These are phyloP conservation scores for Caenorhabditis wallacei DNA, from an alignment of 2,888 invertebrate species.

Conservation along the genomic window DNA sequence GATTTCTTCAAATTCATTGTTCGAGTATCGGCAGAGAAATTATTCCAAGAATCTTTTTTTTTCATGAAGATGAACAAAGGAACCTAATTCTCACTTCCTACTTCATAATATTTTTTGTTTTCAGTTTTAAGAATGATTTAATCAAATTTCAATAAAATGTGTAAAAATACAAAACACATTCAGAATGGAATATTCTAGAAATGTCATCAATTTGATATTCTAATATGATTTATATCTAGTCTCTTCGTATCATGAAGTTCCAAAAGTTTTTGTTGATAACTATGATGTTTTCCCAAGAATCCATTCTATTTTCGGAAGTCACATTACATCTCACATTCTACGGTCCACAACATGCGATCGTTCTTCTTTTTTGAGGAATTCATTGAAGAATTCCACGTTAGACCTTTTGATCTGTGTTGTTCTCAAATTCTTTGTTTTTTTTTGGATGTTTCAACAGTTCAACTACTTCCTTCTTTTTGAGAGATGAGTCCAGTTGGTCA, in stretches of 20 bases:
- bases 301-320: conserved; percentile 5
- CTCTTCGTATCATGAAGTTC: too few relatives aligned
- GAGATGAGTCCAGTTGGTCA: too few relatives aligned
- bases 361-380: background rate
- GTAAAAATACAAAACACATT: background rate
- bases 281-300: conserved; percentile 1
- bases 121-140: background rate
- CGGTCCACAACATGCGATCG: conserved; percentile 12
- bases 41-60: conserved; percentile 1
- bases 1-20: background rate
- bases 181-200: too few relatives aligned
- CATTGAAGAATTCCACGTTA: background rate
- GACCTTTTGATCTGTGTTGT: too few relatives aligned
- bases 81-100: conserved; percentile 9
- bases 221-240: too few relatives aligned
- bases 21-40: background rate
- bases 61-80: too few relatives aligned
- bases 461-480: too few relatives aligned
- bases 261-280: too few relatives aligned
- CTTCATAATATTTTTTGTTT: too few relatives aligned
- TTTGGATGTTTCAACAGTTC: too few relatives aligned
- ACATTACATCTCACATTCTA: conserved; percentile 16
- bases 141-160: background rate
- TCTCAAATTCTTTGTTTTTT: too few relatives aligned
- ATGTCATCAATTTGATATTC: too few relatives aligned